Base-by-base conservation (phyloP, 2,113 vertebrate species). In the Capreolus pygargus region DNA sequence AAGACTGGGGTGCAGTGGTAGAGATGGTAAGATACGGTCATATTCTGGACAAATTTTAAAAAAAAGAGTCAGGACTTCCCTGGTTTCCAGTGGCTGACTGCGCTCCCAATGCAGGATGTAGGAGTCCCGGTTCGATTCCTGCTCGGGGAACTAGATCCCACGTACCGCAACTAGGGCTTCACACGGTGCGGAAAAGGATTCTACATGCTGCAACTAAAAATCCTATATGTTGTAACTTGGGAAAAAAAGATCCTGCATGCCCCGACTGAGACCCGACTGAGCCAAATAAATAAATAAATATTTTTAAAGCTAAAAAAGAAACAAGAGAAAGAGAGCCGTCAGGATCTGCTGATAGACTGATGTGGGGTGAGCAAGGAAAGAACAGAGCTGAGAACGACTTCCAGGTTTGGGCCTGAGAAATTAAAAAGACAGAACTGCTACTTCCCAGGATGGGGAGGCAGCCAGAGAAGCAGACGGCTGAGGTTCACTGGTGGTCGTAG, bases 351-450 rank as follows among this genome's bases (percentile, higher is more conserved):
- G 50, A 61, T 13, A 79, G 89, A 55, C 25, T 92, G 45, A 54
- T 55, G 30, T 85, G 7, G 15, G 14, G 11, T 33, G 33, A 91
- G 67, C n/a, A 89, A 3, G 15, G 17, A 96, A 93, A 57, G 28
- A 67, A 92, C 5, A 81, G 55, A 85, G 47, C 23, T 27, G 74
- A 55, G 12, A 84, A 89, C 13, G 28, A 45, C 36, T 64, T 33
- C 60, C 93, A 92, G 76, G 33, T 55, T 92, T 94, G 9, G 54
- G 52, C 47, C 67, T 94, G 30, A 83, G 81, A 94, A 95, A 67
- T 1, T 50, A 9, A 92, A 93, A 76, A n/a, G 28, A 79, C 28
- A 82, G 39, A 93, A 45, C 27, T 79, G 76, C 14, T 60, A 89
- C 60, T 89, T 94, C 52, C 78, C 67, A 33, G 89, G 33, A 79